These are phyloP conservation scores for Allacma fusca DNA, from an alignment of 2,888 invertebrate genomes.

Conservation along the genomic window DNA sequence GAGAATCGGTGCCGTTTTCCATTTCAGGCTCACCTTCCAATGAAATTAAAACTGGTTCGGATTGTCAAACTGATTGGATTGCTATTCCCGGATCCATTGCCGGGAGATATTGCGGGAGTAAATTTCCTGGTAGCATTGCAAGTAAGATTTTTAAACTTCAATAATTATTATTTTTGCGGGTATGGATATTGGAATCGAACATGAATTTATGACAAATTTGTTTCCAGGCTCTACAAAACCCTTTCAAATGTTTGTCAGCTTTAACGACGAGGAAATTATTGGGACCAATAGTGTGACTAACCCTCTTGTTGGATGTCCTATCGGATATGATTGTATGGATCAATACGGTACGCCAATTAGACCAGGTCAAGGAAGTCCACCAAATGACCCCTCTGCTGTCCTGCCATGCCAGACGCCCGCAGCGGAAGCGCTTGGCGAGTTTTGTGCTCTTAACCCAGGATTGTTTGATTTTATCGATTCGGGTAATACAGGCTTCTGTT, in stretches of 20 bases:
- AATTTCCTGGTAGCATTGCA: neutral
- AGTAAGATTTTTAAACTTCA: neutral
- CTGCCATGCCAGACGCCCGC: too few relatives aligned
- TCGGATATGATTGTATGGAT: neutral
- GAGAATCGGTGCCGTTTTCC: neutral
- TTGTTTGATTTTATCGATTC: neutral
- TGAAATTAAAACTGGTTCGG: neutral
- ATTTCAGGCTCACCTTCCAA: too few relatives aligned
- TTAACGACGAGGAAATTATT: slow-evolving; percentile 42
- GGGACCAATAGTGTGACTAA: neutral
- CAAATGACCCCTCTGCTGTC: neutral
- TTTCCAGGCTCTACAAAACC: slow-evolving; percentile 38
- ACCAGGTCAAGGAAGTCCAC: neutral
- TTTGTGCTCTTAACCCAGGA: neutral
- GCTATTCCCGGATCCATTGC: slow-evolving; percentile 25
- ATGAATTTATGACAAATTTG: neutral
- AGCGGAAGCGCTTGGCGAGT: too few relatives aligned
- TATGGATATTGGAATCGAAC: too few relatives aligned
- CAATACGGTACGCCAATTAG: neutral
- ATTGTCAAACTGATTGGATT: slow-evolving; percentile 30
- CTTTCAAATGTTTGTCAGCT: slow-evolving; percentile 43
- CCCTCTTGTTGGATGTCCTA: neutral
- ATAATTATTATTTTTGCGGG: too few relatives aligned
- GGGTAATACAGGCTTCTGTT: neutral
- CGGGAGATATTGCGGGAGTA: slow-evolving; percentile 29